These are phyloP conservation scores for Sebastes baramenuke DNA, from an alignment of 2,797 vertebrate species.

Conservation along the genomic window DNA sequence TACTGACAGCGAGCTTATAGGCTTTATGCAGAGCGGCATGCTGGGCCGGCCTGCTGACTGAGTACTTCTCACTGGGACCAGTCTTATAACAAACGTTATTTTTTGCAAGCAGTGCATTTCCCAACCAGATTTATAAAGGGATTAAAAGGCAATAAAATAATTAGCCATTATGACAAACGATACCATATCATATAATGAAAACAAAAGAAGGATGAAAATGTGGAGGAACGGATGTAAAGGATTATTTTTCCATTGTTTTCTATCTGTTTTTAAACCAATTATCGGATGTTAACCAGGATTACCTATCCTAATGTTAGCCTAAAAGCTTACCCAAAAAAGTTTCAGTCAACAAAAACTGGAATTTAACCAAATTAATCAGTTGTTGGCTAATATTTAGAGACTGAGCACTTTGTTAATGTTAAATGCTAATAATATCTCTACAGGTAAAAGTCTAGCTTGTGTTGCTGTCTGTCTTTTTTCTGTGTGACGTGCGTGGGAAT, in stretches of 20 bases:
- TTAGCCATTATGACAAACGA: background rate
- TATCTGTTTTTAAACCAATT: background rate
- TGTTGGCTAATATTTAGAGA: background rate
- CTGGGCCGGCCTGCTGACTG: slow-evolving; percentile 62
- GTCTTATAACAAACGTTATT: background rate
- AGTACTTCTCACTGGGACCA: slow-evolving; percentile 37
- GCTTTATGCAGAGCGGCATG: slow-evolving; percentile 56
- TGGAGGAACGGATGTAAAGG: background rate
- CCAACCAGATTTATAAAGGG: background rate
- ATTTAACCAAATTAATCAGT: background rate
- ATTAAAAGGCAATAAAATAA: background rate
- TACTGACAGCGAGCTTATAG: slow-evolving; percentile 58
- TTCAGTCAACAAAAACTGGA: background rate
- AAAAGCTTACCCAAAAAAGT: background rate
- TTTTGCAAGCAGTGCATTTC: background rate
- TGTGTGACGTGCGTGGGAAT: background rate
- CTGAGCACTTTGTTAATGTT: background rate
- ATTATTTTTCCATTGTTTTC: background rate
- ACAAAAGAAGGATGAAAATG: background rate
- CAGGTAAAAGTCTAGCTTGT: background rate
- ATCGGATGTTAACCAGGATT: background rate
- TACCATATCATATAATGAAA: background rate
- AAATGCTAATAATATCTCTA: background rate
- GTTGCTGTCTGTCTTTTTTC: background rate
- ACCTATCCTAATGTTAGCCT: background rate